Base-by-base conservation (phyloP, 2,113 vertebrate species). In the Tricholaema leucomelas region DNA sequence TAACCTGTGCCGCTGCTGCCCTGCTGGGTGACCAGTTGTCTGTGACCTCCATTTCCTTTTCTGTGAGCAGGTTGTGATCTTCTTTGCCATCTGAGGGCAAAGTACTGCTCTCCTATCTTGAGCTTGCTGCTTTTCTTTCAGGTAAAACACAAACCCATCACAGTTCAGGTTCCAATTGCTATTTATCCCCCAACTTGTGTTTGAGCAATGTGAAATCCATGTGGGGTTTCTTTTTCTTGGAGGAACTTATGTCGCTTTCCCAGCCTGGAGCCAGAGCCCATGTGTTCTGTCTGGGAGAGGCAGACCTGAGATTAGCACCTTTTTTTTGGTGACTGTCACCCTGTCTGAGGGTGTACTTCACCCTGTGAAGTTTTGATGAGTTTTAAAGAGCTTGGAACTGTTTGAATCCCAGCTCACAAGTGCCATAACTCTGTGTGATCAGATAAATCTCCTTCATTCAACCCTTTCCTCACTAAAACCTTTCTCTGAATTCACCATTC, bases 71-170 rank as follows among this genome's bases (percentile, higher is more conserved):
- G 48, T 25, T 24, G 23, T 50, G 77, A 38, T 40, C 35, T 33
- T n/a, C 30, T 27, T 15, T 40, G 59, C 54, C 11, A 3, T 11
- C 28, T 0, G 2, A 31, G 31, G 16, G 28, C 3, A 2, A 36
- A 55, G 33, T 3, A 4, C 13, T 60, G 86, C n/a, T 8, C 54
- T 65, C 12, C 0, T 6, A 0, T 44, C 64, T 23, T 28, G 5
- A 38, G 15, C 1, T 8, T 20, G 28, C 18, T 40, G 28, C 4
- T 23, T 80, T 87, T 54, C 8, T 44, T 60, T 17, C 50, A 60
- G 28, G 18, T 40, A 35, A 59, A 67, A 63, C 15, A 27, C 12
- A 61, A 69, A 21, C 1, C 35, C 28, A 10, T 30, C 6, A 0
- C 28, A 27, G 20, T n/a, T 64, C 8, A 15, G 72, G 5, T 31